Base-by-base conservation (phyloP, 1,140 invertebrate genomes). In the Bactericera cockerelli region DNA sequence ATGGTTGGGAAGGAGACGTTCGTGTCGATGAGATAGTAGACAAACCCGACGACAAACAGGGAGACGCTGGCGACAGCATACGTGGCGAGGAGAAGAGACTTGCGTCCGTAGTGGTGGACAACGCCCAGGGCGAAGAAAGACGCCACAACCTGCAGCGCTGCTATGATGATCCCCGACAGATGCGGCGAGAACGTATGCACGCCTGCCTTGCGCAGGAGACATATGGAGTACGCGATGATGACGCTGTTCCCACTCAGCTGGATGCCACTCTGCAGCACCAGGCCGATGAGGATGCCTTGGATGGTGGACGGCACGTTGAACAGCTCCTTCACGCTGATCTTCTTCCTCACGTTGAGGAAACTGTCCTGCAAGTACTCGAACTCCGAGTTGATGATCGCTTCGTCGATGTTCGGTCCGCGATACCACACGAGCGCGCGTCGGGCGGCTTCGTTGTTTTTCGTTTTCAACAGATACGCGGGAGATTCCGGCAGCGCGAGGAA, bases 401-500 rank as follows among this genome's bases (percentile, higher is more conserved):
- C 42, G 42, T 49, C 42, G 6, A 49, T 49, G 19, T 49, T 49
- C 19, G 6, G 4, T 6, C 42, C 42, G 3, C 42, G 42, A n/a
- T 49, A 49, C n/a, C 22, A 49, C 8, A 49, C 22, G n/a, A 49
- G 22, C 19, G 42, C 42, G 4, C 19, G n/a, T 49, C 42, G 42
- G 22, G 42, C 42, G 42, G 8, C 42, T 49, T 6, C 42, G 3
- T 22, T n/a, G 22, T 49, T 16, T n/a, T 49, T 49, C 8, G 8
- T 49, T n/a, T 49, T 49, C 4, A 49, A 71, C 6, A 84, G 70
- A 71, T 81, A 87, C 6, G 79, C 75, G 0, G 90, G 89, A 13
- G 88, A 88, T 69, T 93, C 90, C 0, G 89, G 89, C 72, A 93
- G 79, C 65, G 79, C 82, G 24, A 81, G 67, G 69, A 90, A 83